phyloP scores from a whole-genome alignment of 2,888 invertebrate species.

The Mesorhabditis spiculigera region DNA sequence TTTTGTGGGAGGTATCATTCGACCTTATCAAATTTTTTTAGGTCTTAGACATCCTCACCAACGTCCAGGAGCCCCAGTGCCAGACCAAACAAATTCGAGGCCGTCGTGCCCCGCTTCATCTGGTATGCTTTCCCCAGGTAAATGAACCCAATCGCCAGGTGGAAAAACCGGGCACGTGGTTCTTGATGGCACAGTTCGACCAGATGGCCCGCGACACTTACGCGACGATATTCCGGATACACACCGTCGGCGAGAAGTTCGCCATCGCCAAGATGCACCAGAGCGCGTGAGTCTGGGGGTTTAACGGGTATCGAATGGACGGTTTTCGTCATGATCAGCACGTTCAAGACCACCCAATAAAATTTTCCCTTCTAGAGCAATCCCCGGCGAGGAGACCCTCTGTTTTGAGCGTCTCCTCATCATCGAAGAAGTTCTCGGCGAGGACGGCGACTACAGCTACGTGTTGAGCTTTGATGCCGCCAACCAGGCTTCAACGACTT shows the following conservation, averaged over 20 bases:
- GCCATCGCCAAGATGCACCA: conserved; percentile 36
- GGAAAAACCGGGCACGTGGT: conserved; percentile 42
- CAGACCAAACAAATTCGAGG: conserved; percentile 10
- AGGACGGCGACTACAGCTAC: conserved; percentile 26
- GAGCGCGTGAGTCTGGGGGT: conserved; percentile 28
- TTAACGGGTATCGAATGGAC: no score
- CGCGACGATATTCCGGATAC: conserved; percentile 35
- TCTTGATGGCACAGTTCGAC: conserved; percentile 37
- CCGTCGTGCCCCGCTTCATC: not conserved
- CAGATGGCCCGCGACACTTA: conserved; percentile 41
- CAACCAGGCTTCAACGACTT: conserved; percentile 33
- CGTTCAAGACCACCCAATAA: conserved; percentile 3
- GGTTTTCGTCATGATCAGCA: no score
- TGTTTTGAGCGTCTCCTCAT: conserved; percentile 40
- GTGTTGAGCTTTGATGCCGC: conserved; percentile 36
- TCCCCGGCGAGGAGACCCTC: conserved; percentile 31
- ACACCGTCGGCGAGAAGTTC: conserved; percentile 24
- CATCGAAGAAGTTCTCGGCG: conserved; percentile 23
- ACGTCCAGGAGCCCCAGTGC: conserved; percentile 43
- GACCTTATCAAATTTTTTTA: not conserved
- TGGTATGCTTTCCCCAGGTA: not conserved
- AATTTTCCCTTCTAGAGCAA: conserved; percentile 22
- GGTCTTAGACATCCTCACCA: conserved; percentile 41
- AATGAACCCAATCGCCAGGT: conserved; percentile 11
- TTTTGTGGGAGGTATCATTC: no score